These are phyloP conservation scores for Fundulus diaphanus DNA, from an alignment of 2,797 vertebrate species.

Conservation along the genomic window DNA sequence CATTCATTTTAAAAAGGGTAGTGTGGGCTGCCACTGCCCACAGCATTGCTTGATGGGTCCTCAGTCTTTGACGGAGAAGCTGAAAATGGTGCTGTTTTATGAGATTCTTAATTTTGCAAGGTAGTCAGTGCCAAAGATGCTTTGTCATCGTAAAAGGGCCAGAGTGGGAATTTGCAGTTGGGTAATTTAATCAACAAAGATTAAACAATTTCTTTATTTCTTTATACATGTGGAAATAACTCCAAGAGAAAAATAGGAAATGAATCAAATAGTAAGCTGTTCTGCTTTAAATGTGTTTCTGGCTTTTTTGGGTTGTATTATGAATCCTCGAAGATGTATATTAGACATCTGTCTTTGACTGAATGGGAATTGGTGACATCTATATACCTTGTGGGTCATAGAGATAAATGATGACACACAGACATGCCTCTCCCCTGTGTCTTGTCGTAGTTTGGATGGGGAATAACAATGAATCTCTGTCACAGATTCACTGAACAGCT, in stretches of 20 bases:
- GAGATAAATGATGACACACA: slow-evolving; percentile 69
- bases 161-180: slow-evolving; percentile 36
- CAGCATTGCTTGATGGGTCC: slow-evolving; percentile 61
- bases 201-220: slow-evolving; percentile 25
- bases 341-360: slow-evolving; percentile 64
- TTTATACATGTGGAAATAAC: slow-evolving; percentile 1
- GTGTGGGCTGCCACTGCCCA: slow-evolving; percentile 49
- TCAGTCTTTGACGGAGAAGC: slow-evolving; percentile 68
- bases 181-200: slow-evolving; percentile 47
- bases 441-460: slow-evolving; percentile 52
- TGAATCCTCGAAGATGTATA: slow-evolving; percentile 61
- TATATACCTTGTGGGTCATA: slow-evolving; percentile 71
- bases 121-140: slow-evolving; percentile 60
- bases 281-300: slow-evolving; percentile 10
- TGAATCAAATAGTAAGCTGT: slow-evolving; percentile 31
- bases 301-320: slow-evolving; percentile 34
- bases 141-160: slow-evolving; percentile 58
- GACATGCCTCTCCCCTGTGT: slow-evolving; percentile 58
- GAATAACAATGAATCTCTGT: slow-evolving; percentile 70
- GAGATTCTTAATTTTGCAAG: slow-evolving; percentile 73
- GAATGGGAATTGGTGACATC: slow-evolving; percentile 66
- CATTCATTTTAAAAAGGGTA: slow-evolving; percentile 73
- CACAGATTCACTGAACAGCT: slow-evolving; percentile 53
- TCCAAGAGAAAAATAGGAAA: slow-evolving; percentile 7
- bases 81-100: slow-evolving; percentile 72